These are phyloP conservation scores for Drosophila eohydei DNA, from an alignment of 2,888 invertebrate genomes.

Conservation along the genomic window DNA sequence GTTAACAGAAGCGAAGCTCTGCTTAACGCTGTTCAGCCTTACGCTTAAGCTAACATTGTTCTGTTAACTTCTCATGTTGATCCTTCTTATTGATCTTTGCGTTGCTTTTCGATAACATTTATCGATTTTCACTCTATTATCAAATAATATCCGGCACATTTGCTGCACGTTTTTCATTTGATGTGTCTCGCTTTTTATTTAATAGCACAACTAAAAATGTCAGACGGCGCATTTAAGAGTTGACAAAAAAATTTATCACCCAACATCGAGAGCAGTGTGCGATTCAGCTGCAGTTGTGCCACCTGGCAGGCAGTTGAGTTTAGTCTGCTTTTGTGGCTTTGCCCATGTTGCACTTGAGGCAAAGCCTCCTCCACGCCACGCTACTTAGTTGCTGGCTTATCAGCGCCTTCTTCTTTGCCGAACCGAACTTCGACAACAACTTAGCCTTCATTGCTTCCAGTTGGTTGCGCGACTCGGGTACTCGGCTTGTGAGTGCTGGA, in stretches of 20 bases:
- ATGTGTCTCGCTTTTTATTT: conserved; percentile 26
- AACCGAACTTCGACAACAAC: conserved; percentile 68
- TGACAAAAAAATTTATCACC: conserved; percentile 52
- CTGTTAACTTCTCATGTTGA: too few species aligned
- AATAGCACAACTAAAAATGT: conserved; percentile 53
- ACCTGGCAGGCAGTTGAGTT: conserved; percentile 28
- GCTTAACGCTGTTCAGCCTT: not conserved
- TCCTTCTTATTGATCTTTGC: too few species aligned
- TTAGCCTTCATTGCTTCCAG: conserved; percentile 78
- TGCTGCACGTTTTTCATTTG: conserved; percentile 1
- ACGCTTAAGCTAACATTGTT: too few species aligned
- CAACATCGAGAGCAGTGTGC: conserved; percentile 29
- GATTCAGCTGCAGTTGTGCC: conserved; percentile 22
- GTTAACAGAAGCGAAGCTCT: not conserved
- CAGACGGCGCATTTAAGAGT: conserved; percentile 42
- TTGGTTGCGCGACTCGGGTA: conserved; percentile 53
- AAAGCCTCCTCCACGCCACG: conserved; percentile 1
- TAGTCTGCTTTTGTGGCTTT: conserved; percentile 48
- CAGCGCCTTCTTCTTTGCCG: conserved; percentile 38
- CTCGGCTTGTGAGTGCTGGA: conserved; percentile 11
- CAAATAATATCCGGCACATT: not conserved
- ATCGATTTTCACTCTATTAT: not conserved
- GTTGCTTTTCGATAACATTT: not conserved
- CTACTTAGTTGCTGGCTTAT: conserved; percentile 62
- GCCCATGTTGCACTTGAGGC: conserved; percentile 16